Base-by-base conservation (phyloP, 2,888 invertebrate genomes). In the Palloptera scutellata region DNA sequence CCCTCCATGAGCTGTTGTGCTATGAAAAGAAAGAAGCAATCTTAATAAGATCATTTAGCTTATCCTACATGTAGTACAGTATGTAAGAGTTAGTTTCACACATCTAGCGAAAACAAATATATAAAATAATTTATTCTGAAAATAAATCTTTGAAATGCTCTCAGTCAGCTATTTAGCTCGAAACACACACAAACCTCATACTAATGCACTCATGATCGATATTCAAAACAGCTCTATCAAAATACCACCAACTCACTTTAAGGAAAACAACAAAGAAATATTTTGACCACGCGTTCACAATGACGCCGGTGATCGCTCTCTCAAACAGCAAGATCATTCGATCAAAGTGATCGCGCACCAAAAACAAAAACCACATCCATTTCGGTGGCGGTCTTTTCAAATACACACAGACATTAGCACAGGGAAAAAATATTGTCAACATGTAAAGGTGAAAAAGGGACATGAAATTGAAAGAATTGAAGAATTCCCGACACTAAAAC, bases 221-320 rank as follows among this genome's bases (percentile, higher is more conserved):
- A 48, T 51, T 17, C 13, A 63, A 45, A 64, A 64, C 64, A 57
- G 64, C 68, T 68, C 64, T 68, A 68, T 68, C 43, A 68, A 20
- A 30, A 40, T 45, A 45, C 41, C 20, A 41, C 41, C 42, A 66
- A 54, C 12, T 51, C n/a, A 58, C 12, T 52, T 51, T 12, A 51
- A 48, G 0, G 9, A 30, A n/a, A n/a, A 9, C 13, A 42, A 73
- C 74, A 77, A 74, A 74, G 74, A 78, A 41, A 64, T 53, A 30
- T 12, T 77, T 75, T 79, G 79, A 79, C 79, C 78, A 78, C 78
- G 78, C 80, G 78, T 80, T 72, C 75, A 79, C 79, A 79, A 80
- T 78, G 75, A 76, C 62, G 80, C 76, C 78, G 52, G 79, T 5
- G 13, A 48, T 48, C 59, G 59, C 58, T 41, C 58, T 17, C 55